Evolutionary conservation across 2,113 vertebrate genomes (phyloP).

Genomic region (Typhlomys cinereus): DNA sequence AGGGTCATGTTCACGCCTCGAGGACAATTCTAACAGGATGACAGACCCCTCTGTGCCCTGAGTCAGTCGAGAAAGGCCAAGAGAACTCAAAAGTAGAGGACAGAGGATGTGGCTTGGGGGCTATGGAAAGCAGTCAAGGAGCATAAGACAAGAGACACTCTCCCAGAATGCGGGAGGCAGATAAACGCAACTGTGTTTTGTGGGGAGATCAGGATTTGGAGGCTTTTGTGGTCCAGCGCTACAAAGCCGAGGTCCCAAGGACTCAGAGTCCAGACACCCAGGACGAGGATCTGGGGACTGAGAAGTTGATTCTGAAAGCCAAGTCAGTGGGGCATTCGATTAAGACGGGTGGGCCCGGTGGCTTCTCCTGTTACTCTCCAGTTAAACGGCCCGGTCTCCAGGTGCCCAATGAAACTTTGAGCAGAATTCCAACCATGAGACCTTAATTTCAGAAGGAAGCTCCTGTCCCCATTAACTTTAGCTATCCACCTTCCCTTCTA

Average conservation of each 20-base stretch:
- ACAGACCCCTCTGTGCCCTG: not conserved
- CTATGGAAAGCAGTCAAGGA: accelerated
- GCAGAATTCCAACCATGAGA: not conserved
- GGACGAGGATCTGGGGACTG: not conserved
- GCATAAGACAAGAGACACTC: not conserved
- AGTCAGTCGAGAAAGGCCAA: not conserved
- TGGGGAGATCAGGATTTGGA: not conserved
- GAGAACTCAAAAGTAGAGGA: not conserved
- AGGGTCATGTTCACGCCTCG: not conserved
- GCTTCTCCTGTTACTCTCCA: not conserved
- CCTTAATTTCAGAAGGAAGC: not conserved
- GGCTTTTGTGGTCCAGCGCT: not conserved
- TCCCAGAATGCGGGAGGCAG: not conserved
- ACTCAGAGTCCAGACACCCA: not conserved
- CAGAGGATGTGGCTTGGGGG: not conserved
- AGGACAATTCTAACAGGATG: not conserved
- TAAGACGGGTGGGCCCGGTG: not conserved
- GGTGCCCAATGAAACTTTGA: too few species aligned
- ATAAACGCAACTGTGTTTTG: accelerated
- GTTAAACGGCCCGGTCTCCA: not conserved
- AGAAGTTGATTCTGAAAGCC: not conserved
- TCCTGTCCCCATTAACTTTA: not conserved
- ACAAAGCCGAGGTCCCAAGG: not conserved
- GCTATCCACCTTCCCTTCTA: not conserved
- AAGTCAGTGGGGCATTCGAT: not conserved